A percentile compares a stretch with the other conserved stretches of the same genome.
Conservation (phyloP, 1,140 invertebrate genomes). For the Orius insidiosus region DNA sequence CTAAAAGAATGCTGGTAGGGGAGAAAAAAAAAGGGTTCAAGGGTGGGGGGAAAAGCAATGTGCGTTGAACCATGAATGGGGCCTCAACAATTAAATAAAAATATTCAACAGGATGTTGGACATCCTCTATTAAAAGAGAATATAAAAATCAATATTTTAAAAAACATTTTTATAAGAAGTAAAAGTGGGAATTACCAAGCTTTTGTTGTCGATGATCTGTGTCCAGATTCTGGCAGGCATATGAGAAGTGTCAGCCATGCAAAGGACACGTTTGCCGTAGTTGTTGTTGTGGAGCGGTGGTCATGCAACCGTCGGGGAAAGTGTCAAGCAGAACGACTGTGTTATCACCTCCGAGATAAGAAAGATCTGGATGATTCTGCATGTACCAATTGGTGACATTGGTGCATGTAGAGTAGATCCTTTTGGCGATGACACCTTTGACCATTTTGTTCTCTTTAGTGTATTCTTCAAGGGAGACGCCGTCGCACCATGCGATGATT, state of each 20-base stretch:
- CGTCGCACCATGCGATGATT: constrained; percentile 20
- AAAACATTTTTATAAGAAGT: too few species aligned
- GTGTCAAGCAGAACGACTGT: constrained; percentile 23
- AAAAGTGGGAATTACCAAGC: constrained; percentile 6
- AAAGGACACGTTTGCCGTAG: constrained; percentile 21
- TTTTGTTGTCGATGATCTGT: constrained; percentile 19
- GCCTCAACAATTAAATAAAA: too few species aligned
- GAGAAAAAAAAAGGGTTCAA: too few species aligned
- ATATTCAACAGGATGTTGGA: too few species aligned
- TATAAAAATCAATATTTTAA: too few species aligned
- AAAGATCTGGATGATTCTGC: constrained; percentile 20
- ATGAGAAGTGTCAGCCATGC: constrained; percentile 22
- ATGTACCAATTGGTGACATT: constrained; percentile 22
- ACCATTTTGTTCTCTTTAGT: constrained; percentile 13
- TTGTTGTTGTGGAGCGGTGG: constrained; percentile 21
- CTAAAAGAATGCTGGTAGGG: too few species aligned
- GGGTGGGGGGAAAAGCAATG: too few species aligned
- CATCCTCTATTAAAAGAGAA: too few species aligned
- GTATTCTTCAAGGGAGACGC: constrained; percentile 15
- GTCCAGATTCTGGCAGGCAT: constrained; percentile 23
- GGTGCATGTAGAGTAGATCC: constrained; percentile 21
- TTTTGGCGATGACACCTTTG: constrained; percentile 17
- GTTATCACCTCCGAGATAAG: constrained; percentile 20
- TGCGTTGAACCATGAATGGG: too few species aligned
- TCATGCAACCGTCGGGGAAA: constrained; percentile 24